phyloP scores from a whole-genome alignment of 2,113 vertebrate genomes.

The Calonectris borealis region DNA sequence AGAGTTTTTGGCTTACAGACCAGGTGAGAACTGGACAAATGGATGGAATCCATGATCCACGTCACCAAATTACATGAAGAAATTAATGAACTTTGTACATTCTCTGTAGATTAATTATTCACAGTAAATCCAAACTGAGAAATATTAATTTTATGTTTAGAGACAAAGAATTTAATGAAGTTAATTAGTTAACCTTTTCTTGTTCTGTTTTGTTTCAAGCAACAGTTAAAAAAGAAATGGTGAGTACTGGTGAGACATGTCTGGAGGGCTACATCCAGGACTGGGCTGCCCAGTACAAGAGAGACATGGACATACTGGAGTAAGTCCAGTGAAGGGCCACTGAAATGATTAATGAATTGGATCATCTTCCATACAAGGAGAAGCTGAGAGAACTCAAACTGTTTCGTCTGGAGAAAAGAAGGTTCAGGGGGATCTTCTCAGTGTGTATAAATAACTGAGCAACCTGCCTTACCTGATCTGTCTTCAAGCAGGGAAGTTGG shows the following conservation, averaged over 20 bases:
- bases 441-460: neutral
- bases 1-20: neutral
- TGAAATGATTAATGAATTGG: neutral
- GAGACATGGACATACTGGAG: neutral
- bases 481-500: neutral
- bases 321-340: neutral
- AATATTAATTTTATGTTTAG: neutral
- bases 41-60: neutral
- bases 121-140: neutral
- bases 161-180: neutral
- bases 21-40: neutral
- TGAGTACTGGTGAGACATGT: neutral
- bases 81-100: neutral
- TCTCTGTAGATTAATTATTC: neutral
- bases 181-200: neutral
- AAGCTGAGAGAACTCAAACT: neutral
- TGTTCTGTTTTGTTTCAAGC: neutral
- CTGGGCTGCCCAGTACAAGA: neutral
- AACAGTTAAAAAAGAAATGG: neutral
- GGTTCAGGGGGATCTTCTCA: neutral
- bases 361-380: neutral
- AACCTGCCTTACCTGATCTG: neutral
- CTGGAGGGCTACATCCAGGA: neutral
- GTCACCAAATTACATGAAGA: neutral
- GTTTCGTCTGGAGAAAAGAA: neutral